Evolutionary conservation across 2,797 vertebrate species (phyloP).

Genomic region (Chaetophractus vellerosus): DNA sequence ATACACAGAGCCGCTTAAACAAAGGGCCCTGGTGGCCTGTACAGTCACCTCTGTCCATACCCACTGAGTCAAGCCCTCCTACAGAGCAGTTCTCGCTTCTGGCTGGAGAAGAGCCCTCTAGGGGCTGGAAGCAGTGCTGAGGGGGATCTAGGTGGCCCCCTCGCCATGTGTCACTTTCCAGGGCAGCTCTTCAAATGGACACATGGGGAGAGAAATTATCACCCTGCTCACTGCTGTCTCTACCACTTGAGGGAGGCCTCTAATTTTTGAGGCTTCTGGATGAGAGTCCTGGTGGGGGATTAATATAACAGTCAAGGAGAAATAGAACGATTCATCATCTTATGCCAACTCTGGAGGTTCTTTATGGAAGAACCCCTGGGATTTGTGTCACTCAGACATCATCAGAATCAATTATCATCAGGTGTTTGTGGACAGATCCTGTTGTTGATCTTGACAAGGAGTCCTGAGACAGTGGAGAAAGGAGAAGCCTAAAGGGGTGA

Average conservation of each 20-base stretch:
- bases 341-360: background rate
- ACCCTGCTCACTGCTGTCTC: background rate
- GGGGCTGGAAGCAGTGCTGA: background rate
- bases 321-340: background rate
- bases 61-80: background rate
- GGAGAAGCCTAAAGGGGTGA: background rate
- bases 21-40: too few relatives aligned
- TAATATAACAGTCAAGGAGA: background rate
- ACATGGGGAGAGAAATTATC: background rate
- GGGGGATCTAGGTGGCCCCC: too few relatives aligned
- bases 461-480: background rate
- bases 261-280: background rate
- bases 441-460: background rate
- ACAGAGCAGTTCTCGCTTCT: background rate
- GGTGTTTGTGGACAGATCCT: background rate
- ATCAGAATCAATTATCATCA: background rate
- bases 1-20: background rate
- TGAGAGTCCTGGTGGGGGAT: background rate
- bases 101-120: too few relatives aligned
- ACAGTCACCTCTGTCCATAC: too few relatives aligned
- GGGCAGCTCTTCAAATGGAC: background rate
- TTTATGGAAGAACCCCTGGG: background rate
- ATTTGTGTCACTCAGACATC: background rate
- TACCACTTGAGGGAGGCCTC: background rate
- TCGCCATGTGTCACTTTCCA: too few relatives aligned